phyloP scores from a whole-genome alignment of 2,113 vertebrate genomes.

The Brachyistius frenatus region DNA sequence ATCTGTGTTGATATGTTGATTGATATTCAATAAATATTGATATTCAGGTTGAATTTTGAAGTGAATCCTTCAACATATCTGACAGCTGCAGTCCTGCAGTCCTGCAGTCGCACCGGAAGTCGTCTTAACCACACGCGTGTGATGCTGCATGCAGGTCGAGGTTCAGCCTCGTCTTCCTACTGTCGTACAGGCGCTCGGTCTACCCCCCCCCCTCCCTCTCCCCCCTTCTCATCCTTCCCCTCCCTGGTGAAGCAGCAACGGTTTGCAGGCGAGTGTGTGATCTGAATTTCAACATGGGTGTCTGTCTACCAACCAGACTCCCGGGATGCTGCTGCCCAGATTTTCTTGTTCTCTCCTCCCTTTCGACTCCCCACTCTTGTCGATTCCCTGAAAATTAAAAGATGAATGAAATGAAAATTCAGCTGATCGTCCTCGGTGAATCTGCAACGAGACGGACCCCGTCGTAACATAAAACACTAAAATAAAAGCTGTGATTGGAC shows the following conservation, averaged over 20 bases:
- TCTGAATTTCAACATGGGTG: slow-evolving; percentile 78
- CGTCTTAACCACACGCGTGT: neutral
- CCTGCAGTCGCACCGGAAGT: neutral
- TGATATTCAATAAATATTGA: too few species aligned
- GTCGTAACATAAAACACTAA: neutral
- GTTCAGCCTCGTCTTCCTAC: neutral
- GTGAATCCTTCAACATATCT: too few species aligned
- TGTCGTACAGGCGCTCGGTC: slow-evolving; percentile 7
- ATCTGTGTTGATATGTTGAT: too few species aligned
- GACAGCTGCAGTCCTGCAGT: too few species aligned
- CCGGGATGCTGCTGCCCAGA: slow-evolving; percentile 49
- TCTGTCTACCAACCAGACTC: slow-evolving; percentile 62
- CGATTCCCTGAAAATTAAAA: neutral
- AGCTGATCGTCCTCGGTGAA: too few species aligned
- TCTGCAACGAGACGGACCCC: too few species aligned
- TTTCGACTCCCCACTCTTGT: slow-evolving; percentile 9
- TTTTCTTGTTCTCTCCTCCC: slow-evolving; percentile 41
- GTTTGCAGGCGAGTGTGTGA: slow-evolving; percentile 70
- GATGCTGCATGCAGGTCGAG: neutral
- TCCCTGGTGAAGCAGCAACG: slow-evolving; percentile 42
- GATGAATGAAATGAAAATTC: too few species aligned
- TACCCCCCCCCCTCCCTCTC: slow-evolving; percentile 4
- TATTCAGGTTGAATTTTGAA: too few species aligned
- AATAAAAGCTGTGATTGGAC: neutral
- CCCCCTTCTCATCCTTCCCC: slow-evolving; percentile 24